These are phyloP conservation scores for Chloebia gouldiae DNA, from an alignment of 2,113 vertebrate genomes.

Conservation along the genomic window DNA sequence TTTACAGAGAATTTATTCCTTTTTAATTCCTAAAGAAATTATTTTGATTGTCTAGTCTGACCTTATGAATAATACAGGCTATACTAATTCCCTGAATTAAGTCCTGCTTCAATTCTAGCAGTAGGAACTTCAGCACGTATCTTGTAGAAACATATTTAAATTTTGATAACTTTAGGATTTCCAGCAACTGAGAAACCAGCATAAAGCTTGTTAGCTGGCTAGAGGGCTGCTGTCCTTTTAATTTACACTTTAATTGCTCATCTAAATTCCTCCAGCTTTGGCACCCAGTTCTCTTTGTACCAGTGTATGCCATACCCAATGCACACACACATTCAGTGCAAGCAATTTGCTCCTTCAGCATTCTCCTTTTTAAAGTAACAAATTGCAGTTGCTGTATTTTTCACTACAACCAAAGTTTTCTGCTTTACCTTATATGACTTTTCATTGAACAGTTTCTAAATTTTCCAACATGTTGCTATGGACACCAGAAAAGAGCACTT, in stretches of 20 bases:
- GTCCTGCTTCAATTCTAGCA: not conserved
- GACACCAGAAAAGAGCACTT: not conserved
- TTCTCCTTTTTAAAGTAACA: not conserved
- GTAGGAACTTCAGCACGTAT: not conserved
- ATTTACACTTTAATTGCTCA: not conserved
- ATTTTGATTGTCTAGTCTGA: not conserved
- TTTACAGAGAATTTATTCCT: not conserved
- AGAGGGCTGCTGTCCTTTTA: not conserved
- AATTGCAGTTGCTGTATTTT: not conserved
- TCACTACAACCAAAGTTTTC: not conserved
- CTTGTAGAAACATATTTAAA: not conserved
- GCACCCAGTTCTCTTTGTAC: not conserved
- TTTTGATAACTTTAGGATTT: not conserved
- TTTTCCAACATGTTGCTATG: constrained; percentile 22
- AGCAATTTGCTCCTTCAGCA: not conserved
- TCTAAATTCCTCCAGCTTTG: not conserved
- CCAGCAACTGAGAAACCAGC: not conserved
- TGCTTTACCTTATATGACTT: constrained; percentile 1
- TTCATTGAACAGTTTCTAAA: not conserved
- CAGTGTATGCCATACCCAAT: accelerated
- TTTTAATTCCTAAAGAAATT: not conserved
- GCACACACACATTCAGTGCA: accelerated
- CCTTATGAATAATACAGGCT: constrained; percentile 38
- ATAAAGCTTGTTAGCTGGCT: not conserved
- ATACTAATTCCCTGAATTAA: constrained; percentile 1